These are phyloP conservation scores for Tetranychus truncatus DNA, from an alignment of 2,888 invertebrate genomes.

Conservation along the genomic window DNA sequence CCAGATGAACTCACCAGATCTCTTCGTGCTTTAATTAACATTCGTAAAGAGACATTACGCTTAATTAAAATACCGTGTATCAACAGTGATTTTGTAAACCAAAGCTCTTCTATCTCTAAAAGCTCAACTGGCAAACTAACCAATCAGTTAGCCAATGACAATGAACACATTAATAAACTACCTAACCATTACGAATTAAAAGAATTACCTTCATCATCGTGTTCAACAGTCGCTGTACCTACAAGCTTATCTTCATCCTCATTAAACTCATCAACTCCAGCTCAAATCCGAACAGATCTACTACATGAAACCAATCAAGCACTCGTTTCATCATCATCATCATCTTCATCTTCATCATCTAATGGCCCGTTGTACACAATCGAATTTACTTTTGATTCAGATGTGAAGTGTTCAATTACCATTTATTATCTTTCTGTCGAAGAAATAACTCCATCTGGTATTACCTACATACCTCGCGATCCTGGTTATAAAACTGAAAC, in stretches of 20 bases:
- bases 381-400: slow-evolving; percentile 92
- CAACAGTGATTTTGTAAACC: no score
- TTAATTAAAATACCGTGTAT: slow-evolving; percentile 46
- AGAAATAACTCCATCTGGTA: slow-evolving; percentile 58
- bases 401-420: slow-evolving; percentile 79
- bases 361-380: slow-evolving; percentile 51
- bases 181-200: not conserved
- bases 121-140: no score
- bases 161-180: no score
- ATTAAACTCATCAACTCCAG: slow-evolving; percentile 3
- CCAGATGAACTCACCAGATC: slow-evolving; percentile 94
- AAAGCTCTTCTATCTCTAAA: no score
- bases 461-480: slow-evolving; percentile 41
- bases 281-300: not conserved
- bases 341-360: slow-evolving; percentile 14
- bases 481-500: slow-evolving; percentile 52
- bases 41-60: slow-evolving; percentile 83
- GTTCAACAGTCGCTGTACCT: not conserved
- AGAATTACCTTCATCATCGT: not conserved
- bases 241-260: not conserved
- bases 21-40: slow-evolving; percentile 81
- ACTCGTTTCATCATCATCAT: not conserved
- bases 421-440: slow-evolving; percentile 89
- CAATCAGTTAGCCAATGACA: no score
- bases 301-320: not conserved